Conservation (phyloP, 2,888 invertebrate species). For the Drosophila buzzatii region DNA sequence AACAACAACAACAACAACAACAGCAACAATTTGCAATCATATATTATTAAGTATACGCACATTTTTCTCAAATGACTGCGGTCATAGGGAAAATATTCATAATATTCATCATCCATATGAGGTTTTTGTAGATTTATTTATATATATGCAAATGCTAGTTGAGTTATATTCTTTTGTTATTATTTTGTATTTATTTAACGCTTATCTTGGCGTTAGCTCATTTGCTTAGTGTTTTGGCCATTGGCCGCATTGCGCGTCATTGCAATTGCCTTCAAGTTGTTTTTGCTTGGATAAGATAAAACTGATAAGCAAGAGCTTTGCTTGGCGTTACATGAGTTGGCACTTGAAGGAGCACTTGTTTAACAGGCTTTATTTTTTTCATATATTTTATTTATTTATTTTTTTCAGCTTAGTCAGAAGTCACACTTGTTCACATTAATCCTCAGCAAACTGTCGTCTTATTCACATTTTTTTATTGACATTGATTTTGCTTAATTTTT, state of each 20-base stretch:
- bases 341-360: conserved; percentile 7
- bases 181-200: conserved; percentile 1
- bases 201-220: conserved; percentile 48
- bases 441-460: neutral
- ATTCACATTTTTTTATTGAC: conserved; percentile 1
- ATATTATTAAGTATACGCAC: conserved; percentile 75
- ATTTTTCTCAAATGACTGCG: conserved; percentile 83
- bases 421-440: conserved; percentile 1
- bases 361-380: neutral
- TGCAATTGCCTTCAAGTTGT: conserved; percentile 25
- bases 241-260: conserved; percentile 50
- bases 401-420: neutral
- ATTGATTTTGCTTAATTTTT: neutral
- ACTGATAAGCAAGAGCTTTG: conserved; percentile 2
- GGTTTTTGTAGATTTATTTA: neutral
- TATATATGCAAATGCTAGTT: neutral
- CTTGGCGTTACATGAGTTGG: conserved; percentile 18
- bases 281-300: conserved; percentile 55
- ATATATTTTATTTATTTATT: neutral
- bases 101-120: conserved; percentile 84
- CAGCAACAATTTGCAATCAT: conserved; percentile 22
- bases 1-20: conserved; percentile 2
- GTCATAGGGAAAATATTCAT: conserved; percentile 83
- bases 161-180: neutral
- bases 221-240: conserved; percentile 55